phyloP scores from a whole-genome alignment of 2,888 invertebrate genomes.

The Laothoe populi region DNA sequence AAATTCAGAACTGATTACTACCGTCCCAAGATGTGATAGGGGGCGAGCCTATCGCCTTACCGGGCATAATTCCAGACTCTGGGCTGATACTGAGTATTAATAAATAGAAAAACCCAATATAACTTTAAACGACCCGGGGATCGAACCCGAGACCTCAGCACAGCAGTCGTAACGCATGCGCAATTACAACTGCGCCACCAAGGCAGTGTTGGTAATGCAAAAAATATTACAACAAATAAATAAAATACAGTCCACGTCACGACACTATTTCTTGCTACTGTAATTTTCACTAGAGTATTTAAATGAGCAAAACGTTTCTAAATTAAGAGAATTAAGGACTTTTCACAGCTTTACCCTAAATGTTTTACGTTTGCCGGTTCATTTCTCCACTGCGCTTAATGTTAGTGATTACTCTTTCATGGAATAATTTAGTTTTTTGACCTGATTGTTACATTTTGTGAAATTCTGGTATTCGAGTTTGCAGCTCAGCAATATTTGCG shows the following conservation, averaged over 20 bases:
- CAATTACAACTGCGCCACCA: too few relatives aligned
- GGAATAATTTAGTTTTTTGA: conserved; percentile 1
- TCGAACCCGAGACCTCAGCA: too few relatives aligned
- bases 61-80: too few relatives aligned
- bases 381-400: conserved; percentile 7
- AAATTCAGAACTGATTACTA: too few relatives aligned
- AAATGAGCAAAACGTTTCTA: conserved; percentile 19
- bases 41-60: too few relatives aligned
- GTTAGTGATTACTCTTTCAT: not conserved
- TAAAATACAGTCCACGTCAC: not conserved
- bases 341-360: conserved; percentile 15
- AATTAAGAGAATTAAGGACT: conserved; percentile 22
- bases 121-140: too few relatives aligned
- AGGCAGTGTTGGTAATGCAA: too few relatives aligned
- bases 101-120: too few relatives aligned
- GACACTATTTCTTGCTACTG: not conserved
- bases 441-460: not conserved
- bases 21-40: too few relatives aligned
- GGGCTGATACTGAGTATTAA: too few relatives aligned
- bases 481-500: not conserved
- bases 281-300: not conserved
- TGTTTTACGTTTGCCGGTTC: conserved; percentile 12
- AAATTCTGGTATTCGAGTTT: not conserved
- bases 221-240: not conserved
- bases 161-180: too few relatives aligned